phyloP scores from a whole-genome alignment of 2,888 invertebrate species.

The Monochamus alternatus region DNA sequence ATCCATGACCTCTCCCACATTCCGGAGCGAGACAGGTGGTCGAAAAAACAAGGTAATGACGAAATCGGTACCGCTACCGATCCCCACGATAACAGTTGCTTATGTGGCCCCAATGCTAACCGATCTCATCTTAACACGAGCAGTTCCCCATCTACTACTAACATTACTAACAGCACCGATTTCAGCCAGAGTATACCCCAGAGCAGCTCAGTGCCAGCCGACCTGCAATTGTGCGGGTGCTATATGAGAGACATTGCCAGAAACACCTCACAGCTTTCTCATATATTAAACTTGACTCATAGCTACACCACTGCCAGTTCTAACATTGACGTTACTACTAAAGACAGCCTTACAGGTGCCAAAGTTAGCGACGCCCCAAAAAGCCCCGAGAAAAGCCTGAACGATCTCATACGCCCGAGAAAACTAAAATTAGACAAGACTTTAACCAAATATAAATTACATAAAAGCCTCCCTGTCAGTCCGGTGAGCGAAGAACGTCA shows the following conservation, averaged over 20 bases:
- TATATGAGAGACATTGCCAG: constrained; percentile 67
- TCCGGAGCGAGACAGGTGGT: constrained; percentile 72
- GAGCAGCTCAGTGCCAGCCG: constrained; percentile 64
- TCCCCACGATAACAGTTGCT: constrained; percentile 55
- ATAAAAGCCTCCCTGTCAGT: constrained; percentile 87
- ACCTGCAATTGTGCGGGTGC: constrained; percentile 69
- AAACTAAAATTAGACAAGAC: constrained; percentile 67
- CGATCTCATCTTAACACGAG: constrained; percentile 51
- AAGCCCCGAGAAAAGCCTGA: constrained; percentile 61
- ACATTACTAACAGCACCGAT: constrained; percentile 60
- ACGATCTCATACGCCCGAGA: constrained; percentile 64
- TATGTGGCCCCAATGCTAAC: constrained; percentile 55
- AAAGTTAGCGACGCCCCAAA: constrained; percentile 61
- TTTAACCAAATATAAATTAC: constrained; percentile 67
- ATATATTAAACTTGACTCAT: constrained; percentile 57
- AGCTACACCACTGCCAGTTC: constrained; percentile 44
- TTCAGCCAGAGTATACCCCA: constrained; percentile 43
- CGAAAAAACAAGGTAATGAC: constrained; percentile 58
- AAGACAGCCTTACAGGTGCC: constrained; percentile 45
- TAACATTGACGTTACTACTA: constrained; percentile 41
- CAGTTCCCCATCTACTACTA: constrained; percentile 55
- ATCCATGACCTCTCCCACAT: constrained; percentile 88
- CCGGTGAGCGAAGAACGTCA: constrained; percentile 84
- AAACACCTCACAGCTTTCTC: constrained; percentile 63
- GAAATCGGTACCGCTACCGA: constrained; percentile 38